Base-by-base conservation (phyloP, 2,113 vertebrate species). In the Desmodus rotundus region DNA sequence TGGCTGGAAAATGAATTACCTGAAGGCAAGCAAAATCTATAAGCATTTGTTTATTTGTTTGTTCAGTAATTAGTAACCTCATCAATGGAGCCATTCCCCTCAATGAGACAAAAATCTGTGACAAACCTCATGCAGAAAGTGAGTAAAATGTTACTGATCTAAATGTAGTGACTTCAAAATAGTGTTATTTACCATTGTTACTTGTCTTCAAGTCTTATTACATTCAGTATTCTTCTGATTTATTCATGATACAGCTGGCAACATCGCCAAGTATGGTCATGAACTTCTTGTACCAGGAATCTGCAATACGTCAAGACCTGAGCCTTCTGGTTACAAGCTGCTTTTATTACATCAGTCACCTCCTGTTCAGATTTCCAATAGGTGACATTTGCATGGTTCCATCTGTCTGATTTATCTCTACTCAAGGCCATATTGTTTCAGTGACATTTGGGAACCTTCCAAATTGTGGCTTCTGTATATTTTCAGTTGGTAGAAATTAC, bases 401-500 rank as follows among this genome's bases (percentile, higher is more conserved):
- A 97, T 98, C 96, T 97, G 96, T 96, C 94, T 86, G 88, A 96
- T 96, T 97, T 94, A 63, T 96, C 56, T 97, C 77, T 77, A 95
- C 78, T 97, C 52, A 84, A 78, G 76, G 41, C 93, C 93, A 94
- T 93, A 96, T 94, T 96, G 85, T 93, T 91, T 86, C 72, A 10
- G 88, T 68, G 92, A 94, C 88, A 93, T 97, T 95, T 97, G 95
- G 77, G 85, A 92, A 81, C 56, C 92, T 93, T 97, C 91, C 87
- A 94, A 80, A 93, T 81, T 80, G 31, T 70, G 83, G 56, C 61
- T 96, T 92, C 85, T 77, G 73, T 68, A 88, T 92, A 83, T 80
- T 63, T 97, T 92, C 61, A 67, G 33, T 58, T 87, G 28, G 73
- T 67, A 80, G 36, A 94, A 95, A 96, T 91, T 81, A 83, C 19